phyloP scores from a whole-genome alignment of 2,113 vertebrate genomes.

The Telmatochromis brichardi region DNA sequence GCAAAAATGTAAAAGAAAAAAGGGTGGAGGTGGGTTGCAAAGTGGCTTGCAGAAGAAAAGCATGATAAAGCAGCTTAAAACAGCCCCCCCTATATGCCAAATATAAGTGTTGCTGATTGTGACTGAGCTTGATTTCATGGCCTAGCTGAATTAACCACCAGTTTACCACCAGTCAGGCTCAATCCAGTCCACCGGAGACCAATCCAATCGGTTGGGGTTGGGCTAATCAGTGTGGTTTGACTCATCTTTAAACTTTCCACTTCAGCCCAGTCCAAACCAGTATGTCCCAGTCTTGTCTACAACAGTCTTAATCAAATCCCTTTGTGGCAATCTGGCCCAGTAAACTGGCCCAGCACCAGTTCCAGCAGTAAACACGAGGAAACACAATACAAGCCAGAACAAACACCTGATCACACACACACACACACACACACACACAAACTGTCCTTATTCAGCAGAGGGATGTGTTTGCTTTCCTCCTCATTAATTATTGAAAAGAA shows the following conservation, averaged over 20 bases:
- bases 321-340: background rate
- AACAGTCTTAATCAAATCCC: background rate
- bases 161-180: background rate
- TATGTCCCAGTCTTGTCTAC: background rate
- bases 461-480: background rate
- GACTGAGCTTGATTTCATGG: background rate
- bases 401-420: background rate
- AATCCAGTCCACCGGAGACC: background rate
- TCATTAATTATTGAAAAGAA: constrained; percentile 37
- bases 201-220: background rate
- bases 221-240: background rate
- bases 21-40: background rate
- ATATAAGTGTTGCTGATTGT: background rate
- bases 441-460: background rate
- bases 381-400: background rate
- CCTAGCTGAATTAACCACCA: background rate
- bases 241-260: background rate
- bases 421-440: background rate
- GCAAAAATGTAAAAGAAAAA: background rate
- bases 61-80: background rate
- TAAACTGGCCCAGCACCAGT: background rate
- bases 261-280: background rate
- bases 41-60: background rate
- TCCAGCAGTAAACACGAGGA: background rate
- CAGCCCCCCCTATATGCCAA: background rate